Evolutionary conservation across 2,113 vertebrate species (phyloP).

Genomic region (Larimichthys crocea): DNA sequence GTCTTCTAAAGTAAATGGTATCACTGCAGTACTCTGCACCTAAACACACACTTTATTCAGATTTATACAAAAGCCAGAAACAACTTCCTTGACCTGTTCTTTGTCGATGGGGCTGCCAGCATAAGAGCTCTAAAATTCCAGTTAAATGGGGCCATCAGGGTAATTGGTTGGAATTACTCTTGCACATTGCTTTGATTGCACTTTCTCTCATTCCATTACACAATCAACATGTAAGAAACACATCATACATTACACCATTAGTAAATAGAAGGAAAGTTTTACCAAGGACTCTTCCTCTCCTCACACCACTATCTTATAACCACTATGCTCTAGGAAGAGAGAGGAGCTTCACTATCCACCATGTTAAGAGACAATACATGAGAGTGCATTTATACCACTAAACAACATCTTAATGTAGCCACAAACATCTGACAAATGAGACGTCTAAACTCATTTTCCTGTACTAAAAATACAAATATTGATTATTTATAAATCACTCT

Average conservation of each 20-base stretch:
- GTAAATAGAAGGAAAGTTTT: conserved; percentile 12
- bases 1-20: too few relatives aligned
- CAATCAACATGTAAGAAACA: conserved; percentile 41
- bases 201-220: conserved; percentile 23
- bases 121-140: conserved; percentile 15
- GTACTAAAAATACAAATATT: not conserved
- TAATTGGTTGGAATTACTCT: conserved; percentile 36
- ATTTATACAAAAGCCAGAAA: not conserved
- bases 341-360: not conserved
- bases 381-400: conserved; percentile 4
- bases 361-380: not conserved
- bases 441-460: not conserved
- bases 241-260: conserved; percentile 46
- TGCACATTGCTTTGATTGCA: conserved; percentile 2
- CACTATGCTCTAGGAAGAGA: not conserved
- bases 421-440: not conserved
- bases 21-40: not conserved
- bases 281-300: not conserved
- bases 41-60: conserved; percentile 7
- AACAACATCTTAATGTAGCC: conserved; percentile 15
- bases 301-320: not conserved
- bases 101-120: conserved; percentile 4
- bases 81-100: conserved; percentile 20
- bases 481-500: conserved; percentile 1
- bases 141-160: conserved; percentile 37